phyloP scores from a whole-genome alignment of 2,113 vertebrate genomes.

The Nothocercus julius region DNA sequence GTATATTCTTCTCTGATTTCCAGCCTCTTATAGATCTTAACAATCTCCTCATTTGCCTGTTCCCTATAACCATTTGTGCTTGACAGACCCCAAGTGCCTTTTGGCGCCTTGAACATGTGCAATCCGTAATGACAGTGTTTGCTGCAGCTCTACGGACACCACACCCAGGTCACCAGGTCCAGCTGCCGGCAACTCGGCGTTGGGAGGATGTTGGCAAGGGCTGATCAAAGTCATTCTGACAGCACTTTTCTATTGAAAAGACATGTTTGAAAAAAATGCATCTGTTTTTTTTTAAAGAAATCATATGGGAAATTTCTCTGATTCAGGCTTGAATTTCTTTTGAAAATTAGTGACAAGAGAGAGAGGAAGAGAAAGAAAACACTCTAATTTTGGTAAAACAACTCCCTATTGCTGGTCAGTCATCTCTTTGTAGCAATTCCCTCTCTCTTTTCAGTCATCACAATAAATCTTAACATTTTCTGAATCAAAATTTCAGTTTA shows the following conservation, averaged over 20 bases:
- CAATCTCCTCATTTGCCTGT: not conserved
- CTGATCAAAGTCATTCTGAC: slow-evolving; percentile 8
- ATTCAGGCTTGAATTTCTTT: slow-evolving; percentile 8
- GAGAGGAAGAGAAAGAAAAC: not conserved
- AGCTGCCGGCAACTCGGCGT: not conserved
- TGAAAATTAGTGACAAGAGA: not conserved
- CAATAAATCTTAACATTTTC: not conserved
- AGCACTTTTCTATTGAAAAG: not conserved
- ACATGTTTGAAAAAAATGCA: not conserved
- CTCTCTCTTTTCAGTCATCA: not conserved
- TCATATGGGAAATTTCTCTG: not conserved
- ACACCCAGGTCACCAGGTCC: accelerated
- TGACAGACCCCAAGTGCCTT: accelerated
- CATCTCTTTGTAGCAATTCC: not conserved
- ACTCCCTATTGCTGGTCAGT: not conserved
- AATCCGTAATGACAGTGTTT: accelerated
- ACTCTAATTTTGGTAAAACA: not conserved
- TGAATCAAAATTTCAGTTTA: not conserved
- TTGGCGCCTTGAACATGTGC: accelerated
- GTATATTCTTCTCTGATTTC: not conserved
- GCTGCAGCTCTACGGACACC: accelerated
- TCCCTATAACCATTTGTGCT: not conserved
- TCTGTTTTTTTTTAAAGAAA: not conserved
- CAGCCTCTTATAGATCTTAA: not conserved
- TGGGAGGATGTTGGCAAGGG: not conserved